phyloP scores from a whole-genome alignment of 1,140 invertebrate genomes.

The Zaprionus davidi region DNA sequence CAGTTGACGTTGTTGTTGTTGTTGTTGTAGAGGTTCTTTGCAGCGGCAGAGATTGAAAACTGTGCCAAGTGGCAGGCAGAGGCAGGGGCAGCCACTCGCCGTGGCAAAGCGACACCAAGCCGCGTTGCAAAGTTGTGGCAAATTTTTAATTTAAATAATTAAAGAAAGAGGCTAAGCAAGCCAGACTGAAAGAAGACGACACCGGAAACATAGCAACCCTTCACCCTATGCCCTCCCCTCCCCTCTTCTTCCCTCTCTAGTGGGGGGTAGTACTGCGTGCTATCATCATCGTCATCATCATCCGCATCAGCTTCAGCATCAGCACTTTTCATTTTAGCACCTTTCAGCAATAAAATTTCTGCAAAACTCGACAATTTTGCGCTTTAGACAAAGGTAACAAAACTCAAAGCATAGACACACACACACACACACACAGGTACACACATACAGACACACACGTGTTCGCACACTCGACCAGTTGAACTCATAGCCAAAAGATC shows the following conservation, averaged over 20 bases:
- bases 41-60: conserved; percentile 67
- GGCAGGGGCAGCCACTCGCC: conserved; percentile 11
- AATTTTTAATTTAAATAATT: conserved; percentile 81
- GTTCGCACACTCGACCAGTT: conserved; percentile 26
- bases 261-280: neutral
- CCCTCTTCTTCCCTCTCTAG: neutral
- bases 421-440: conserved; percentile 31
- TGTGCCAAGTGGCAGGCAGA: conserved; percentile 67
- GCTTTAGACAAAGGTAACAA: conserved; percentile 76
- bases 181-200: conserved; percentile 14
- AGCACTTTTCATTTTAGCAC: conserved; percentile 82
- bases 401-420: conserved; percentile 45
- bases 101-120: conserved; percentile 7
- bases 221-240: neutral
- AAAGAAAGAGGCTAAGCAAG: conserved; percentile 49
- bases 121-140: conserved; percentile 50
- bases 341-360: conserved; percentile 82
- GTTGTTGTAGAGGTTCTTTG: conserved; percentile 36
- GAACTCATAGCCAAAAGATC: conserved; percentile 68
- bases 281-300: conserved; percentile 16
- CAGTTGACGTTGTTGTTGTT: conserved; percentile 49
- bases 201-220: conserved; percentile 21
- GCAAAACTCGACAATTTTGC: conserved; percentile 77
- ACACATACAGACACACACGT: conserved; percentile 24
- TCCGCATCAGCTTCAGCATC: conserved; percentile 39